Evolutionary conservation across 2,113 vertebrate species (phyloP).

Genomic region (Thalassarche chlororhynchos): DNA sequence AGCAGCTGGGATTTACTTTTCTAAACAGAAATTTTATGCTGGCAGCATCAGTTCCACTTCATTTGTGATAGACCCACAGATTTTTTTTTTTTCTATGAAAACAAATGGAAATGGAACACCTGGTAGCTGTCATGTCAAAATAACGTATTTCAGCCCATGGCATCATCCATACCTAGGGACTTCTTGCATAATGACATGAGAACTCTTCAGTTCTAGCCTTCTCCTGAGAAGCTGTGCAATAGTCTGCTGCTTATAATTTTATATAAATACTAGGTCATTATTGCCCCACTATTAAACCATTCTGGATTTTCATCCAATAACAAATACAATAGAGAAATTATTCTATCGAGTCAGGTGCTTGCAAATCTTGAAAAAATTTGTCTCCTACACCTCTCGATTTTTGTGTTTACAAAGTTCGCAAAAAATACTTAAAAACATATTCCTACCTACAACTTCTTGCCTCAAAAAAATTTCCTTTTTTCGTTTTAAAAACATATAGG

Average conservation of each 20-base stretch:
- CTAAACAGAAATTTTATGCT: slow-evolving; percentile 36
- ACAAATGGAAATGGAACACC: slow-evolving; percentile 60
- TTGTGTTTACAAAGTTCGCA: not conserved
- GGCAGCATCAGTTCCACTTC: slow-evolving; percentile 70
- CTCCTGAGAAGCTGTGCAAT: not conserved
- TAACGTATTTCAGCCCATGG: slow-evolving; percentile 8
- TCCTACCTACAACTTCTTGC: not conserved
- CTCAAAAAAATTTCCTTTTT: not conserved
- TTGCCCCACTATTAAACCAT: not conserved
- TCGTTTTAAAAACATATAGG: not conserved
- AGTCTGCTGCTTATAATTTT: not conserved
- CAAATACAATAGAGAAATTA: not conserved
- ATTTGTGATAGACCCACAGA: slow-evolving; percentile 41
- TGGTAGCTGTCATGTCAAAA: slow-evolving; percentile 55
- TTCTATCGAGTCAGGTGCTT: not conserved
- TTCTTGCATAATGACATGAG: not conserved
- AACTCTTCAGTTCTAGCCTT: not conserved
- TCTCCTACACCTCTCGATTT: not conserved
- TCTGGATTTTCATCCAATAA: not conserved
- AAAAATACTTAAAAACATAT: not conserved
- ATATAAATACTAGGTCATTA: not conserved
- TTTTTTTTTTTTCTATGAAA: not conserved
- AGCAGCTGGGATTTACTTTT: slow-evolving; percentile 65
- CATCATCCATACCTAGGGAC: slow-evolving; percentile 1
- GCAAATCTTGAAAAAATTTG: not conserved